Evolutionary conservation across 2,888 invertebrate species (phyloP).

Genomic region (Athalia rosae): DNA sequence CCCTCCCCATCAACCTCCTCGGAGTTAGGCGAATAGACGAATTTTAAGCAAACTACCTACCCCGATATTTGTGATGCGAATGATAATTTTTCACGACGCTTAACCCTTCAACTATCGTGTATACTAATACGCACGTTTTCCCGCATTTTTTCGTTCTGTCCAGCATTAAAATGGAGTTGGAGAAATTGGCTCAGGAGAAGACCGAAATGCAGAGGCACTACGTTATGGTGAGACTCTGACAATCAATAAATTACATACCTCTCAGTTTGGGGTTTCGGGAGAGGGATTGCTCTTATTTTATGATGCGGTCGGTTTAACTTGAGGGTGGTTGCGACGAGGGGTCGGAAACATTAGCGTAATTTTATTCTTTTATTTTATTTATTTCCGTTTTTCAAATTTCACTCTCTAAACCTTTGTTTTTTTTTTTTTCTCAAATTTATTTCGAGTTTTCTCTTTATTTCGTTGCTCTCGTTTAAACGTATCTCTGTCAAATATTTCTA

Average conservation of each 20-base stretch:
- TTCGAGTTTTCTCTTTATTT: no score
- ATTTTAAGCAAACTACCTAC: neutral
- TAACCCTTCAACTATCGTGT: constrained; percentile 12
- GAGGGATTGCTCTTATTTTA: no score
- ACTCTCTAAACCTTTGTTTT: no score
- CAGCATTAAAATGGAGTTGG: constrained; percentile 96
- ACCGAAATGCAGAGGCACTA: constrained; percentile 98
- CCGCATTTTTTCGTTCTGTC: constrained; percentile 62
- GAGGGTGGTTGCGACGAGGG: neutral
- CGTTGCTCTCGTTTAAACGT: no score
- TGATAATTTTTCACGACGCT: neutral
- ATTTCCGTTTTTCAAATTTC: neutral
- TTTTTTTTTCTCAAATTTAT: no score
- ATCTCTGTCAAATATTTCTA: no score
- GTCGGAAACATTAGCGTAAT: neutral
- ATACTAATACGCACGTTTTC: constrained; percentile 43
- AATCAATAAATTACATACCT: constrained; percentile 28
- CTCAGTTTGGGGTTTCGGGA: neutral
- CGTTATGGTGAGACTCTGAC: constrained; percentile 87
- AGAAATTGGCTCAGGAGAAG: constrained; percentile 95
- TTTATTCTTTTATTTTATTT: neutral
- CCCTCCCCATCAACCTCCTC: neutral
- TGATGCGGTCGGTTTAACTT: neutral
- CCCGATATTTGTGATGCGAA: constrained; percentile 10
- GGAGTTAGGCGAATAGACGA: neutral